Conservation (phyloP, 1,140 invertebrate species). For the Pogonognathellus flavescens region DNA sequence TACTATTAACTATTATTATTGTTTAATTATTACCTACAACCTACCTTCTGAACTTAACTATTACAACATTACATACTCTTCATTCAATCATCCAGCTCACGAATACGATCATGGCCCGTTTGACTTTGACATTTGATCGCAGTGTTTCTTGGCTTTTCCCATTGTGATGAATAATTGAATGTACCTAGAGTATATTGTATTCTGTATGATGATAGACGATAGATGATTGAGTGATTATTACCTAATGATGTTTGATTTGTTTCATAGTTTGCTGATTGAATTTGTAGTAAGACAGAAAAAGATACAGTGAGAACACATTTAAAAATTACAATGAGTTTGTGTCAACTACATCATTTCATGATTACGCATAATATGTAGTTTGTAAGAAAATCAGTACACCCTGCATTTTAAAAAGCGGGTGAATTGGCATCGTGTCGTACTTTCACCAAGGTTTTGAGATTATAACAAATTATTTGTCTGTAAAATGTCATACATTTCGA, state of each 20-base stretch:
- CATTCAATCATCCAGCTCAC: conserved; percentile 44
- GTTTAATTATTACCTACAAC: conserved; percentile 27
- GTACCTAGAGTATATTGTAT: conserved; percentile 50
- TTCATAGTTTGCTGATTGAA: conserved; percentile 50
- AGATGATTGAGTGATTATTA: conserved; percentile 50
- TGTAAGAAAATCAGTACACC: no score
- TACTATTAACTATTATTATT: conserved; percentile 46
- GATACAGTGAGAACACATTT: conserved; percentile 50
- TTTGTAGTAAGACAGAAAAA: conserved; percentile 50
- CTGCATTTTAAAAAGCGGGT: no score
- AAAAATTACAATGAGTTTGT: conserved; percentile 28
- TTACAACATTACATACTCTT: conserved; percentile 32
- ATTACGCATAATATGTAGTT: not conserved
- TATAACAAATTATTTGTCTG: no score
- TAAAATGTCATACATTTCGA: no score
- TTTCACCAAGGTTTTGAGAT: no score
- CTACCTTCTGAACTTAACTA: conserved; percentile 47
- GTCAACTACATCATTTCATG: not conserved
- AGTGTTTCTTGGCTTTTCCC: conserved; percentile 43
- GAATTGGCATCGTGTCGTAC: no score
- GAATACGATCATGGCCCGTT: conserved; percentile 20
- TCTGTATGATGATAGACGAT: conserved; percentile 48
- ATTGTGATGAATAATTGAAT: conserved; percentile 50
- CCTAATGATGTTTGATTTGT: conserved; percentile 49
- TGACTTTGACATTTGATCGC: conserved; percentile 40